Evolutionary conservation across 2,888 invertebrate genomes (phyloP), one percentile per base, ranked within the genome.

Genomic region (Villa cingulata): DNA sequence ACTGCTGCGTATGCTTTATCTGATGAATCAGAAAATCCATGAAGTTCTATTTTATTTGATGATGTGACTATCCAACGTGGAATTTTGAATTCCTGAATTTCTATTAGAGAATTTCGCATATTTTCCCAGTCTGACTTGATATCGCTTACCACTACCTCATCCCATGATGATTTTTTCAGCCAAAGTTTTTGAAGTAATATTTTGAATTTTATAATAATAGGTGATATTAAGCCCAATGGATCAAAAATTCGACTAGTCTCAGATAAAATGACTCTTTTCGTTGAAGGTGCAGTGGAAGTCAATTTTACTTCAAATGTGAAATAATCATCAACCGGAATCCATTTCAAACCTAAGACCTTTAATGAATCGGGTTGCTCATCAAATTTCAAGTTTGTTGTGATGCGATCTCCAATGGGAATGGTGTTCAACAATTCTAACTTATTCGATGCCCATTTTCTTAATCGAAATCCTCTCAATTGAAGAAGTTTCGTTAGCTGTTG

Each of bases 1-100:
- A 38, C 44, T 20, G 43, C 48, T 4, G 37, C 46, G n/a, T 46
- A 41, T 12, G 41, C 46, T 23, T 4, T 37, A 15, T 46, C 41
- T 18, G 41, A 41, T 3, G 41, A 19, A 17, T 23, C 27, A 7
- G 23, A 23, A 16, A 41, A 41, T 5, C 41, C n/a, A 16, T 41
- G 27, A 23, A 41, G 41, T 23, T 41, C 27, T 20, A 16, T 9
- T 15, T 41, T 4, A n/a, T 2, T 27, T 18, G n/a, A 14, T 5
- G 7, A 20, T 14, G 40, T 40, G 15, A 6, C 3, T 17, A 44
- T n/a, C 38, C 37, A 44, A 15, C 44, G 16, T 4, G 44, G 44
- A 16, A 44, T 38, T 7, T 14, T 37, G 2, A 44, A 14, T 12
- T 27, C 12, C 10, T 9, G 15, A 2, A 44, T 15, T 4, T 4